phyloP scores from a whole-genome alignment of 1,140 invertebrate genomes.

The Anastrepha obliqua region DNA sequence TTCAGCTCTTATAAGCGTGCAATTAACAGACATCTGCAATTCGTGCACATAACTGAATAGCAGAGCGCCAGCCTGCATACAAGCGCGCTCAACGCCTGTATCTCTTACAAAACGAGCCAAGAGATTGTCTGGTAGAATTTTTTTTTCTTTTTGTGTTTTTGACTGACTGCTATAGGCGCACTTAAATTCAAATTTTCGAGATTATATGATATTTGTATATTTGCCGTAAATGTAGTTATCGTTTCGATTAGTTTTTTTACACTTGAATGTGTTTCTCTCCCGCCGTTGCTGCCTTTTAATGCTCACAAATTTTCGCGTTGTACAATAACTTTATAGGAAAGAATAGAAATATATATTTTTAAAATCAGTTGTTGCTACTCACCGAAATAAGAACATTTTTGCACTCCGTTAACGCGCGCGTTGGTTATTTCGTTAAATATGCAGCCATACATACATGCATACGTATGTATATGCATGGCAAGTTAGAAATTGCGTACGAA shows the following conservation, averaged over 20 bases:
- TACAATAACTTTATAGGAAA: background rate
- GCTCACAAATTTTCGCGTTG: slow-evolving; percentile 19
- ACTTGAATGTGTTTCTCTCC: background rate
- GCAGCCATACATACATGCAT: background rate
- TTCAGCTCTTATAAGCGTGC: too few species aligned
- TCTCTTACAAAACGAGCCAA: too few species aligned
- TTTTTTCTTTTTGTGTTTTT: too few species aligned
- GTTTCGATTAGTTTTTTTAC: background rate
- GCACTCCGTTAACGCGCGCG: background rate
- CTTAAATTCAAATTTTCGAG: background rate
- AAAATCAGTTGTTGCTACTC: background rate
- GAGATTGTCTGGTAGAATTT: too few species aligned
- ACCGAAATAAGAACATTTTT: background rate
- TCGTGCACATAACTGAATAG: too few species aligned
- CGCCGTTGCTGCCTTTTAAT: slow-evolving; percentile 23
- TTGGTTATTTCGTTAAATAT: background rate
- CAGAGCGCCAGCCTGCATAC: too few species aligned
- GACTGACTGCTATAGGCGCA: background rate
- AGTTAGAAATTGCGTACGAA: background rate
- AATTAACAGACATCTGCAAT: too few species aligned
- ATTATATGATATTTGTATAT: background rate
- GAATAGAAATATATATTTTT: background rate
- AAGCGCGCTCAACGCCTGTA: too few species aligned
- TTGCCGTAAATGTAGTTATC: slow-evolving; percentile 7
- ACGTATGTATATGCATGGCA: background rate